A percentile compares a stretch with the other conserved stretches of the same genome.
Conservation (phyloP, 2,797 vertebrate species). For the Ara ararauna region DNA sequence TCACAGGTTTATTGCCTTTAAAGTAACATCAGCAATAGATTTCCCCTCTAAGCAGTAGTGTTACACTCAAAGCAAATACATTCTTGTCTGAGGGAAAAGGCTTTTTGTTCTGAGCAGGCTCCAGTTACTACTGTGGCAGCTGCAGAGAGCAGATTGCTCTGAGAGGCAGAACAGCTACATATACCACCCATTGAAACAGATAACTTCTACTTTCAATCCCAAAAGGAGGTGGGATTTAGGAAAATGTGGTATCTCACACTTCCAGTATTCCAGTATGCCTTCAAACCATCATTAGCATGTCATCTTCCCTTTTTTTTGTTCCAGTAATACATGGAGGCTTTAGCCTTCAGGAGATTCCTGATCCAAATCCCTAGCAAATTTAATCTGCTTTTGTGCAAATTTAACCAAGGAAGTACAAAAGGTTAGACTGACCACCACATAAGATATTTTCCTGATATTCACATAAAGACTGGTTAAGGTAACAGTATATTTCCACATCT, state of each 20-base stretch:
- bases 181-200: not conserved
- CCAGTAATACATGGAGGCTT: not conserved
- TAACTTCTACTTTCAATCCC: not conserved
- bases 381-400: not conserved
- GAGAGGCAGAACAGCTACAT: not conserved
- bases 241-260: not conserved
- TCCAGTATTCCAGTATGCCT: not conserved
- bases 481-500: not conserved
- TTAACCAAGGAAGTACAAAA: not conserved
- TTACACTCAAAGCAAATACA: not conserved
- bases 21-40: not conserved
- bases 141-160: not conserved
- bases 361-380: not conserved
- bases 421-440: not conserved
- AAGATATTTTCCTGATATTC: not conserved
- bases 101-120: not conserved
- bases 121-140: not conserved
- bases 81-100: not conserved
- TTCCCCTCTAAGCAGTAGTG: not conserved
- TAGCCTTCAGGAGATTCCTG: not conserved
- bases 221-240: not conserved
- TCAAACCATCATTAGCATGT: not conserved
- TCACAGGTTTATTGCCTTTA: not conserved
- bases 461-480: not conserved
- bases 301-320: not conserved